Conservation (phyloP, 2,888 invertebrate genomes). For the Dioctria linearis region DNA sequence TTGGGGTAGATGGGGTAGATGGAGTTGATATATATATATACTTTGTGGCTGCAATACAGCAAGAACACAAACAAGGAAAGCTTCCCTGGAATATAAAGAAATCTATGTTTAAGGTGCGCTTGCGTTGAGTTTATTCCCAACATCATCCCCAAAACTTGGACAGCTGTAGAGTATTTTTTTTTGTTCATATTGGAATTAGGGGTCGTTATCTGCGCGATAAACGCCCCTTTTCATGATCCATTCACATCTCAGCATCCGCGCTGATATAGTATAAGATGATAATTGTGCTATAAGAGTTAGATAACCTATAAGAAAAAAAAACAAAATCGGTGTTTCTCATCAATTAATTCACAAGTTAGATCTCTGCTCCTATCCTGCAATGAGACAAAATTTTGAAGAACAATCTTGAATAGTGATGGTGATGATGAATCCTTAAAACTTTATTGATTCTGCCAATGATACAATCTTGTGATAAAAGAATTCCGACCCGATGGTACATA, state of each 20-base stretch:
- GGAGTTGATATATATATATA: conserved; percentile 10
- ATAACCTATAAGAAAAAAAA: conserved; percentile 24
- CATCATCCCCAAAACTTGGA: conserved; percentile 37
- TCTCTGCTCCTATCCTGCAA: no score
- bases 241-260: conserved; percentile 36
- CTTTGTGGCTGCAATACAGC: not conserved
- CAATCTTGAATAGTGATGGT: no score
- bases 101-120: conserved; percentile 35
- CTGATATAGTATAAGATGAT: conserved; percentile 15
- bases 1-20: not conserved
- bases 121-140: conserved; percentile 45
- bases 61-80: not conserved
- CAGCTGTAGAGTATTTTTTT: conserved; percentile 34
- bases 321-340: not conserved
- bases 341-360: not conserved
- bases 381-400: no score
- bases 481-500: no score
- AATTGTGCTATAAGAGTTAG: conserved; percentile 34
- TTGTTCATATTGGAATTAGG: conserved; percentile 56
- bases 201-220: conserved; percentile 64
- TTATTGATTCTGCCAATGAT: no score
- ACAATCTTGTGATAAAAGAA: no score
- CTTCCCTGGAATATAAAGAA: conserved; percentile 35
- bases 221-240: conserved; percentile 61
- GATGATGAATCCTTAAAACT: no score